Evolutionary conservation across 35 echinoderm and acorn worm genomes (phyloP).

Genomic region (Holothuria glaberrima): DNA sequence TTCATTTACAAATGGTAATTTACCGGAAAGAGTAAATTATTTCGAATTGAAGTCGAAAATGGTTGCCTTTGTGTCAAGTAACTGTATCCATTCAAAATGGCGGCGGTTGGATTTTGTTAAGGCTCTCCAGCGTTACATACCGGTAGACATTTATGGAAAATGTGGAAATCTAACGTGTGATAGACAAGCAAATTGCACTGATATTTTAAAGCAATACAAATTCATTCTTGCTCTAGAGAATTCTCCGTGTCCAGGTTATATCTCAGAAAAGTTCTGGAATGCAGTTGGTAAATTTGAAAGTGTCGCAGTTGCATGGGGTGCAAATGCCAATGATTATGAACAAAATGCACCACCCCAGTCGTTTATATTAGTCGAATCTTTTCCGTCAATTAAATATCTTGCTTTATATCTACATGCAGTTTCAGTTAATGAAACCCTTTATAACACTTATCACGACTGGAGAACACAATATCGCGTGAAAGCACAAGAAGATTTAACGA

Average conservation of each 20-base stretch:
- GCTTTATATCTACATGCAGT: not conserved
- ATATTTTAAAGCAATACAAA: slow-evolving; percentile 23
- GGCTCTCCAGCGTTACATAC: not conserved
- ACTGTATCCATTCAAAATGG: slow-evolving; percentile 49
- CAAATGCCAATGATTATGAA: slow-evolving; percentile 17
- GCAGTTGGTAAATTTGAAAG: slow-evolving; percentile 1
- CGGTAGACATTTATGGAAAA: slow-evolving; percentile 17
- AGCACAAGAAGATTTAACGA: not conserved
- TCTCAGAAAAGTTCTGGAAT: slow-evolving; percentile 54
- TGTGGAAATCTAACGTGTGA: slow-evolving; percentile 32
- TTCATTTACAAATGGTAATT: not conserved
- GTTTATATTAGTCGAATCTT: not conserved
- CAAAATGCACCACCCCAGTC: slow-evolving; percentile 16
- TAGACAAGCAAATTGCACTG: not conserved
- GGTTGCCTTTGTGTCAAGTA: slow-evolving; percentile 47
- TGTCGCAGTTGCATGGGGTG: slow-evolving; percentile 37
- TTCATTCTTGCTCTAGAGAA: slow-evolving; percentile 54
- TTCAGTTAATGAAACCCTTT: not conserved
- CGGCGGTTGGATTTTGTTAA: slow-evolving; percentile 44
- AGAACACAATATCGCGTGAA: not conserved
- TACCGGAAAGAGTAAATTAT: not conserved
- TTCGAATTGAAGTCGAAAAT: not conserved
- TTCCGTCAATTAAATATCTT: slow-evolving; percentile 9
- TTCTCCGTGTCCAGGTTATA: slow-evolving; percentile 45
- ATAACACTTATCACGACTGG: slow-evolving; percentile 42